phyloP scores from a whole-genome alignment of 2,797 vertebrate species.

The Sciurus vulgaris region DNA sequence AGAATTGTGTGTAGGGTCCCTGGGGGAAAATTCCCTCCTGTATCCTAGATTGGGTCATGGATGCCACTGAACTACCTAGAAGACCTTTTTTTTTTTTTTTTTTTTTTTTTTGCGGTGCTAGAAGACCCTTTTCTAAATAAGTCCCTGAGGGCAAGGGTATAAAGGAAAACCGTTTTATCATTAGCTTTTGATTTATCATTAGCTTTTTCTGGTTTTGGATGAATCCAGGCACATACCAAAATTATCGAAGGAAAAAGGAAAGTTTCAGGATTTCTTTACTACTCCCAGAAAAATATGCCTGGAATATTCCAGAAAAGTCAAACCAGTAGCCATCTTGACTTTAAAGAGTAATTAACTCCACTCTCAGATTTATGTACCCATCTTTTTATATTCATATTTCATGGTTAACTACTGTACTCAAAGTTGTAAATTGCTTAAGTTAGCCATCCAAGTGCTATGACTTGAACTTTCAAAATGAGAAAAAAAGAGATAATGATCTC shows the following conservation, averaged over 20 bases:
- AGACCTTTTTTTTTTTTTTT: no score
- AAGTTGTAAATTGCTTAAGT: not conserved
- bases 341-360: not conserved
- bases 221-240: not conserved
- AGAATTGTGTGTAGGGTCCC: not conserved
- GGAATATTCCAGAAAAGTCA: slow-evolving; percentile 61
- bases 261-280: slow-evolving; percentile 22
- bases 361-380: not conserved
- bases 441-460: not conserved
- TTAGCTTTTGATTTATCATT: not conserved
- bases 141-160: not conserved
- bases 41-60: not conserved
- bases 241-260: slow-evolving; percentile 32
- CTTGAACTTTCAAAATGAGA: slow-evolving; percentile 5
- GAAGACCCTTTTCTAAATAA: not conserved
- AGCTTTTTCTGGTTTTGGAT: slow-evolving; percentile 29
- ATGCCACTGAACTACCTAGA: not conserved
- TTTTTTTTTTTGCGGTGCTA: no score
- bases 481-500: not conserved
- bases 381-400: not conserved
- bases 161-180: not conserved
- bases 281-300: slow-evolving; percentile 11
- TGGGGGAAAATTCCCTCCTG: not conserved
- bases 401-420: not conserved
- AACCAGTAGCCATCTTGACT: not conserved